These are phyloP conservation scores for Melanophora roralis DNA, from an alignment of 2,888 invertebrate genomes.

Conservation along the genomic window DNA sequence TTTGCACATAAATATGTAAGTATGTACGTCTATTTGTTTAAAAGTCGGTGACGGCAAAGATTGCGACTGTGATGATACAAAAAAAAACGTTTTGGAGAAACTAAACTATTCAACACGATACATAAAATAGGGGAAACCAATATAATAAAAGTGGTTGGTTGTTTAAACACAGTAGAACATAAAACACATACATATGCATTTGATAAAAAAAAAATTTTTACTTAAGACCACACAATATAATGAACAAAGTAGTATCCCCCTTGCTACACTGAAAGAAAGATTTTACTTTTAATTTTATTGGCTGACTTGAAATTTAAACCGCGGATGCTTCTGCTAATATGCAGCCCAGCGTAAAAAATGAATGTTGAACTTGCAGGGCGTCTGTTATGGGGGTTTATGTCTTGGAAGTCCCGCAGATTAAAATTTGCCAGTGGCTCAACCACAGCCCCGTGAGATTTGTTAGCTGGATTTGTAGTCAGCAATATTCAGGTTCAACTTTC, in stretches of 20 bases:
- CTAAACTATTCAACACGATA: slow-evolving; percentile 50
- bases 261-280: slow-evolving; percentile 22
- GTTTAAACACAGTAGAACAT: too few relatives aligned
- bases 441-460: too few relatives aligned
- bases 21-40: too few relatives aligned
- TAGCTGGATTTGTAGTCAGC: too few relatives aligned
- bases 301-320: too few relatives aligned
- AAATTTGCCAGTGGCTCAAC: too few relatives aligned
- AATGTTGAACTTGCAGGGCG: too few relatives aligned
- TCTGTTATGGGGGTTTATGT: too few relatives aligned
- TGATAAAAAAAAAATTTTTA: slow-evolving; percentile 5
- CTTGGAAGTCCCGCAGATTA: too few relatives aligned
- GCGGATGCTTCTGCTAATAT: too few relatives aligned
- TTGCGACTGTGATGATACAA: slow-evolving; percentile 14
- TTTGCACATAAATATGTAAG: slow-evolving; percentile 60
- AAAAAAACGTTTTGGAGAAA: slow-evolving; percentile 17
- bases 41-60: background rate
- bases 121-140: slow-evolving; percentile 22
- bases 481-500: too few relatives aligned
- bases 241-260: background rate
- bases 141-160: background rate
- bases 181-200: background rate
- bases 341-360: too few relatives aligned
- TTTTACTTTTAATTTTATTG: background rate
- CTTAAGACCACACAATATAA: slow-evolving; percentile 39